Percentiles rank a stretch among this genome's conserved stretches.
These are phyloP conservation scores for Trichoplusia ni DNA, from an alignment of 1,140 invertebrate species.

Conservation along the genomic window DNA sequence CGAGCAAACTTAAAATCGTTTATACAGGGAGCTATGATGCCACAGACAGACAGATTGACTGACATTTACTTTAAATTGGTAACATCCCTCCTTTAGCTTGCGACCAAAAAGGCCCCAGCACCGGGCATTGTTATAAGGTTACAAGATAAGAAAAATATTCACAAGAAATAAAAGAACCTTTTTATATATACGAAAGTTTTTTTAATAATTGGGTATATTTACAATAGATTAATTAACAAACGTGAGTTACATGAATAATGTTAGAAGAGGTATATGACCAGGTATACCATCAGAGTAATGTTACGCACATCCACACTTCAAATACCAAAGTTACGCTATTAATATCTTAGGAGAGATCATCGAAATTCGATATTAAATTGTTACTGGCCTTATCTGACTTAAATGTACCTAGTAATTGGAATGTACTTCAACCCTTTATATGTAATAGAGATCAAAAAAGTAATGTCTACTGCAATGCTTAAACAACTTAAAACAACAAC, in stretches of 20 bases:
- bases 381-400: constrained; percentile 23
- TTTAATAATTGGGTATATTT: constrained; percentile 81
- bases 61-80: no score
- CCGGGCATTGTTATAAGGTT: no score
- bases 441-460: constrained; percentile 27
- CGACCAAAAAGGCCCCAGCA: no score
- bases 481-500: constrained; percentile 18
- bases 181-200: constrained; percentile 74
- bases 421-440: constrained; percentile 34
- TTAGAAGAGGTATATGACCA: constrained; percentile 64
- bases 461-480: constrained; percentile 1
- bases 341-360: constrained; percentile 45
- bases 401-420: constrained; percentile 39
- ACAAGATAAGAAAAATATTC: no score
- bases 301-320: constrained; percentile 51
- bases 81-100: no score
- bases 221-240: constrained; percentile 79
- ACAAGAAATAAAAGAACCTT: constrained; percentile 69
- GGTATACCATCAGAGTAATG: constrained; percentile 46
- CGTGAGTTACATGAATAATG: constrained; percentile 76
- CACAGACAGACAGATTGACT: no score
- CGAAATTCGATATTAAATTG: constrained; percentile 36
- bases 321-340: constrained; percentile 47
- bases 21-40: no score
- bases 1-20: no score